phyloP scores from a whole-genome alignment of 2,113 vertebrate genomes.

The Apistogramma diplotaenia region DNA sequence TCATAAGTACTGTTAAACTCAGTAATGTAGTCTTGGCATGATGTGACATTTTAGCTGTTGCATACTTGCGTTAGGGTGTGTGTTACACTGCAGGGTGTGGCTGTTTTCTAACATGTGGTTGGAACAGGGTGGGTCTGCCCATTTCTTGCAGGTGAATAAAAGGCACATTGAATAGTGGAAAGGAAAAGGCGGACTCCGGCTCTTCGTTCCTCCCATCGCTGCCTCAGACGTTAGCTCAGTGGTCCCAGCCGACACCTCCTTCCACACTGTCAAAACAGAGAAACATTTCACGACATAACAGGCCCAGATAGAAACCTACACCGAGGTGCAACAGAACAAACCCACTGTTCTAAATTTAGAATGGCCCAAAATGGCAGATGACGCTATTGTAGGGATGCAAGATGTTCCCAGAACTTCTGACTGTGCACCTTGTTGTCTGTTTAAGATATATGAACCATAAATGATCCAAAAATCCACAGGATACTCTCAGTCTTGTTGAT shows the following conservation, averaged over 20 bases:
- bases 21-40: neutral
- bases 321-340: neutral
- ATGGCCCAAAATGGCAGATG: slow-evolving; percentile 10
- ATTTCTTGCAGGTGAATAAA: slow-evolving; percentile 70
- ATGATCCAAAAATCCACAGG: slow-evolving; percentile 49
- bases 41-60: neutral
- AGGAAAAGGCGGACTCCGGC: slow-evolving; percentile 28
- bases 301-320: slow-evolving; percentile 7
- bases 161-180: slow-evolving; percentile 65
- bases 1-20: neutral
- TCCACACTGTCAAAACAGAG: slow-evolving; percentile 11
- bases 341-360: slow-evolving; percentile 44
- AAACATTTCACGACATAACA: slow-evolving; percentile 14
- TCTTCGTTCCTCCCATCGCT: neutral
- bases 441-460: neutral
- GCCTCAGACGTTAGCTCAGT: slow-evolving; percentile 60
- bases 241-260: slow-evolving; percentile 28
- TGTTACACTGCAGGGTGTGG: slow-evolving; percentile 61
- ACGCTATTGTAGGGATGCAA: slow-evolving; percentile 13
- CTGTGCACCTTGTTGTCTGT: slow-evolving; percentile 21
- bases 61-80: slow-evolving; percentile 40
- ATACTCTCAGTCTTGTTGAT: slow-evolving; percentile 9
- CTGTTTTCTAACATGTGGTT: slow-evolving; percentile 67
- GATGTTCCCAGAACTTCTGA: slow-evolving; percentile 31
- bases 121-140: slow-evolving; percentile 66